These are phyloP conservation scores for Enteromius thamalakanensis DNA, from an alignment of 2,797 vertebrate species.

Conservation along the genomic window DNA sequence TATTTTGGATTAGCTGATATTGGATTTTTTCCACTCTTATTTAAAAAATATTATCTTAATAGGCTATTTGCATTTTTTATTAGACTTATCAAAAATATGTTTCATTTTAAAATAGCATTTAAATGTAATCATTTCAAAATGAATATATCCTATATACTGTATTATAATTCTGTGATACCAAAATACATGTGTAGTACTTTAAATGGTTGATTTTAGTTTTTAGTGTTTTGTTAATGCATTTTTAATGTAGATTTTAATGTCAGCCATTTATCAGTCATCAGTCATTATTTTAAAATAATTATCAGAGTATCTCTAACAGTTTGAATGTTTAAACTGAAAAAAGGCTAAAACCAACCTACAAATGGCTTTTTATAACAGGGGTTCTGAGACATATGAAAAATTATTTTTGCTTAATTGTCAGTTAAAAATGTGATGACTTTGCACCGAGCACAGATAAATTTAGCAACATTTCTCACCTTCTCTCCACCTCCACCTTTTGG, in stretches of 20 bases:
- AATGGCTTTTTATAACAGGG: neutral
- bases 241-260: neutral
- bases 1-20: neutral
- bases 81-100: neutral
- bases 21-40: neutral
- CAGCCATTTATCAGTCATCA: neutral
- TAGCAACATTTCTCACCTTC: conserved; percentile 80
- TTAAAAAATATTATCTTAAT: neutral
- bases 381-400: neutral
- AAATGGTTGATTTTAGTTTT: neutral
- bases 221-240: neutral
- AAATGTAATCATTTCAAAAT: neutral
- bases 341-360: neutral
- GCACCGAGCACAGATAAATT: neutral
- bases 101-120: neutral
- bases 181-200: neutral
- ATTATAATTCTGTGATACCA: neutral
- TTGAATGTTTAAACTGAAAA: neutral
- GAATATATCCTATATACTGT: neutral
- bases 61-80: neutral
- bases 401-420: neutral
- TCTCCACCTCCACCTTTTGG: conserved; percentile 85
- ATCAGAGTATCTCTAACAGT: neutral
- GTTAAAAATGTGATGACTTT: neutral
- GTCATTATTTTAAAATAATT: neutral